Conservation (phyloP, 2,797 vertebrate genomes). For the Crax fasciolata region DNA sequence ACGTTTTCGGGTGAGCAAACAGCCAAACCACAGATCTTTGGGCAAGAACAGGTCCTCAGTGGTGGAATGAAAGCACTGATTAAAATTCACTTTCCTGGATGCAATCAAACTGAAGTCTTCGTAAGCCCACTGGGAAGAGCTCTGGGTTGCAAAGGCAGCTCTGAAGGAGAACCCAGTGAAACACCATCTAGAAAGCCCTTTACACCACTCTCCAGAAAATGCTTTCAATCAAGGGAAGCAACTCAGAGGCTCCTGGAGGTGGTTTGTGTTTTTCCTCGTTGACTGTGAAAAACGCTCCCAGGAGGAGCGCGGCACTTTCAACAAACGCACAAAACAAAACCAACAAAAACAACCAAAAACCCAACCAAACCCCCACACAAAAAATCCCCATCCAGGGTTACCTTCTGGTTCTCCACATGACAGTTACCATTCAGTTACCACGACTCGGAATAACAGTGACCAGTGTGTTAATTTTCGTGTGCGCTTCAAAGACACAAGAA, state of each 20-base stretch:
- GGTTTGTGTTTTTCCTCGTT: constrained; percentile 28
- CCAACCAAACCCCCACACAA: neutral
- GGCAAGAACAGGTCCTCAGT: neutral
- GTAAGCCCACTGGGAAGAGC: neutral
- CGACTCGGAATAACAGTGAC: constrained; percentile 31
- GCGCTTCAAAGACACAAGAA: constrained; percentile 25
- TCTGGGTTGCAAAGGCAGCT: neutral
- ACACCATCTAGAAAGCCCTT: constrained; percentile 25
- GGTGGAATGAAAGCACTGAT: neutral
- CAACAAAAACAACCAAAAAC: neutral
- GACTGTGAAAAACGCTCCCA: constrained; percentile 27
- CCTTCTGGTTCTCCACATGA: neutral
- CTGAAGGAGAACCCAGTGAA: constrained; percentile 29
- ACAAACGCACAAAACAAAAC: neutral
- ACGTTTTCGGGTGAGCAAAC: neutral
- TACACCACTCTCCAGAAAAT: constrained; percentile 6
- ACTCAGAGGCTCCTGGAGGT: constrained; percentile 4
- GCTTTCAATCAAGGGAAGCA: neutral
- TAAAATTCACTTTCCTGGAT: neutral
- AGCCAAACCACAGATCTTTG: neutral
- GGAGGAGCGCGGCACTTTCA: neutral
- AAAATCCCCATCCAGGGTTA: neutral
- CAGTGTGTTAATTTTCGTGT: constrained; percentile 18
- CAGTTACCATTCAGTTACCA: neutral
- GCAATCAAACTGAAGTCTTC: neutral